Evolutionary conservation across 1,140 invertebrate species (phyloP).

Genomic region (Proales similis): DNA sequence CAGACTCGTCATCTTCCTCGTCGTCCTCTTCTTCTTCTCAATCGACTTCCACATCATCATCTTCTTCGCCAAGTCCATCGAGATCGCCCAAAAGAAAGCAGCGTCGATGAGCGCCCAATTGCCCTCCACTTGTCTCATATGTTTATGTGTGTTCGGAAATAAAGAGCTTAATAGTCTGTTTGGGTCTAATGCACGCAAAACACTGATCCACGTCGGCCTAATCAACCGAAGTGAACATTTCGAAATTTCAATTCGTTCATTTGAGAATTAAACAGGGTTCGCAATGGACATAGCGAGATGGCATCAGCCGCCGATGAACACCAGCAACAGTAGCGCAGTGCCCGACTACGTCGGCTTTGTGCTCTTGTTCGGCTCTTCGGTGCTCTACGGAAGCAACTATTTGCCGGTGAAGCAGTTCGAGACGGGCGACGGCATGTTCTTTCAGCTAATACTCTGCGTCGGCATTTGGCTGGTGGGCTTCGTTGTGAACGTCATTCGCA

Average conservation of each 20-base stretch:
- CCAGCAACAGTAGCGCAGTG: constrained; percentile 9
- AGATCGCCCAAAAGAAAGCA: neutral
- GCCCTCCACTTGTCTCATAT: too few species aligned
- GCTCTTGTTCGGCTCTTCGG: neutral
- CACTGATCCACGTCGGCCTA: too few species aligned
- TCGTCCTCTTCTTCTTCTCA: neutral
- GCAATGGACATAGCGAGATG: too few species aligned
- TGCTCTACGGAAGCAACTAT: constrained; percentile 53
- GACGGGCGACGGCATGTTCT: constrained; percentile 54
- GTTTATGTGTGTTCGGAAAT: too few species aligned
- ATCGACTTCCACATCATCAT: constrained; percentile 14
- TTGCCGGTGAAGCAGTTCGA: constrained; percentile 52
- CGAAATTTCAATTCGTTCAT: too few species aligned
- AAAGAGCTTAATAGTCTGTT: too few species aligned
- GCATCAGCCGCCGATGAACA: too few species aligned
- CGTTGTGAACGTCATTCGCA: constrained; percentile 43
- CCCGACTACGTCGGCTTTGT: constrained; percentile 24
- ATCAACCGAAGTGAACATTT: too few species aligned
- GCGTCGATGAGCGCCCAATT: too few species aligned
- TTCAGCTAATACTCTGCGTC: constrained; percentile 50
- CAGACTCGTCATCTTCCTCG: neutral
- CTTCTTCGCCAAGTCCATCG: neutral
- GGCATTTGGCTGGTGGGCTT: constrained; percentile 46
- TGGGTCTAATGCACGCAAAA: too few species aligned
- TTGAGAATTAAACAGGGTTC: too few species aligned